These are phyloP conservation scores for Drosophila grimshawi DNA, from an alignment of 1,140 invertebrate genomes.

Conservation along the genomic window DNA sequence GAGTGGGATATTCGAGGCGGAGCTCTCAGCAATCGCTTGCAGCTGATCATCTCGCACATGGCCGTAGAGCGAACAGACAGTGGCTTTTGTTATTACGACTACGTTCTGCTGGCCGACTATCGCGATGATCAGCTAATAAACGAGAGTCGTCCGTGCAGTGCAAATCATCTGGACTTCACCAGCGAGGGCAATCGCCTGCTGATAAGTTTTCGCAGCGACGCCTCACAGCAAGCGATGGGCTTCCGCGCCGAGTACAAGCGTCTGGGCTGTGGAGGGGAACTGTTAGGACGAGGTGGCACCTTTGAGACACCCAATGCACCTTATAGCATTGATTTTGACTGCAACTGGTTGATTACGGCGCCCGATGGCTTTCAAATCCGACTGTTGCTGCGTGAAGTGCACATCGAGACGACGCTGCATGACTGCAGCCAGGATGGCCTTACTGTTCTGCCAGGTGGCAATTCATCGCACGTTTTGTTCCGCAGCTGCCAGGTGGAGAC, in stretches of 20 bases:
- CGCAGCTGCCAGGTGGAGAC: constrained; percentile 55
- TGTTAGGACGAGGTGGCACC: constrained; percentile 29
- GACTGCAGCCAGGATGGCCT: constrained; percentile 55
- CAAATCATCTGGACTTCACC: constrained; percentile 26
- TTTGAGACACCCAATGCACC: constrained; percentile 70
- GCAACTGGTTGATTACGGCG: constrained; percentile 90
- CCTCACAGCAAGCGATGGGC: constrained; percentile 57
- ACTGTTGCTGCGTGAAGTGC: constrained; percentile 85
- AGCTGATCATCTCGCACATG: constrained; percentile 91
- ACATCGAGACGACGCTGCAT: constrained; percentile 85
- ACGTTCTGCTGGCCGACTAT: constrained; percentile 85
- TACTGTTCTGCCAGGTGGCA: constrained; percentile 23
- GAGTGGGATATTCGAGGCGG: constrained; percentile 90
- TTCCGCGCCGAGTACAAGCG: constrained; percentile 85
- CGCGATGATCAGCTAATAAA: constrained; percentile 48
- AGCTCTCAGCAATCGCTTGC: constrained; percentile 88
- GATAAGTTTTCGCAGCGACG: constrained; percentile 86
- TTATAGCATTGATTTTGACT: constrained; percentile 89
- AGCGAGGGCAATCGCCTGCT: constrained; percentile 67
- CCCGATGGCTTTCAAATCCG: constrained; percentile 86
- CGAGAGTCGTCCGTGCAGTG: constrained; percentile 85
- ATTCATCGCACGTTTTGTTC: constrained; percentile 32
- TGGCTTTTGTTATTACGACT: constrained; percentile 86
- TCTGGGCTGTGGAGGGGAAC: constrained; percentile 80
- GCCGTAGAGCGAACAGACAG: constrained; percentile 85